Conservation (phyloP, 2,797 vertebrate species). For the Gymnothorax reevesii region DNA sequence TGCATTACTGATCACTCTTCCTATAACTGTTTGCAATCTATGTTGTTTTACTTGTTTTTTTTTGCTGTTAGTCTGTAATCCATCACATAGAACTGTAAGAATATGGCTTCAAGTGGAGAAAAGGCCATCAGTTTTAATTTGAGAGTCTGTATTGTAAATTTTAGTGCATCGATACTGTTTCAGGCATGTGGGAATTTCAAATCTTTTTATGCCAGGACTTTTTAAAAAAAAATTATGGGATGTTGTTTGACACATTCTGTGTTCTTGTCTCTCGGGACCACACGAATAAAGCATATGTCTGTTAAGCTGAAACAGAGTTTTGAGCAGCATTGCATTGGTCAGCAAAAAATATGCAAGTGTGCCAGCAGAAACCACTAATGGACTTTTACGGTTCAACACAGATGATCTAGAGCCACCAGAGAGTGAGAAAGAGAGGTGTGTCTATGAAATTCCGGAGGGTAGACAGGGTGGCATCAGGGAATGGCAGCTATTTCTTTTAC, state of each 20-base stretch:
- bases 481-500: not conserved
- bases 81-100: not conserved
- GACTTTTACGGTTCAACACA: not conserved
- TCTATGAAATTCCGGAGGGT: not conserved
- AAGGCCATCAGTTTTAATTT: too few relatives aligned
- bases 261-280: not conserved
- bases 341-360: not conserved
- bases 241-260: too few relatives aligned
- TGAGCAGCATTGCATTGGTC: not conserved
- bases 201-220: not conserved
- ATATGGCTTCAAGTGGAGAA: not conserved
- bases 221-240: too few relatives aligned
- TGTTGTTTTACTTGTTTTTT: too few relatives aligned
- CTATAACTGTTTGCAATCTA: not conserved
- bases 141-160: too few relatives aligned
- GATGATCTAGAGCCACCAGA: conserved; percentile 10
- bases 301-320: not conserved
- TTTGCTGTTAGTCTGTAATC: too few relatives aligned
- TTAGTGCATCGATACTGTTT: too few relatives aligned
- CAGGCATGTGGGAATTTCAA: not conserved
- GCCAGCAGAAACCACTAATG: not conserved
- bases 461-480: not conserved
- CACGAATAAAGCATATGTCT: not conserved
- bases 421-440: conserved; percentile 8
- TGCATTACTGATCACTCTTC: not conserved